Evolutionary conservation across 2,113 vertebrate genomes (phyloP), one percentile per base, ranked within the genome.

Genomic region (Astatoreochromis straeleni): DNA sequence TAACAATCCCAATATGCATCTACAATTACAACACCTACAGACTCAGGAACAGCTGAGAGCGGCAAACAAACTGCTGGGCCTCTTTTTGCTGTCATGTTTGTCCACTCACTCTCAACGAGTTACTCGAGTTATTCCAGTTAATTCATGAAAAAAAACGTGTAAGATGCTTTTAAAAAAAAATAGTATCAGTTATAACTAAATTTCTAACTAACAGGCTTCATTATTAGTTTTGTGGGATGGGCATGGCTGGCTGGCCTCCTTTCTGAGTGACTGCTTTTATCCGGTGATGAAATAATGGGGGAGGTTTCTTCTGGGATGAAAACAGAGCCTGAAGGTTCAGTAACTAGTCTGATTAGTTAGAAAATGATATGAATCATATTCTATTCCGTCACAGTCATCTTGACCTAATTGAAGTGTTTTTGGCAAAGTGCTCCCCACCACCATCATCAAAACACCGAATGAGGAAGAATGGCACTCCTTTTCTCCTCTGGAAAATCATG

Each of bases 91-190:
- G 33, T 70, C 12, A 0, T 4, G 16, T 70, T 70, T 70, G 65
- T 65, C 60, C 60, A 26, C 38, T 42, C 21, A 3, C 65, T 6
- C n/a, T 9, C 21, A 5, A 47, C 21, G 24, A 78, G 42, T 29
- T 75, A 10, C 68, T 45, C 9, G 2, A 73, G 40, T 75, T 11
- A 47, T 19, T 19, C 42, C 14, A 47, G 5, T 47, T 47, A 7
- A 75, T 47, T 47, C 24, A 11, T 11, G 14, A 2, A 75, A 2
- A 5, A 7, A 29, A 16, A 5, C 1, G 0, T 45, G 9, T 19
- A 75, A 75, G 19, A n/a, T 0, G 4, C 60, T 65, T 65, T 1
- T 21, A 21, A 5, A 65, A 65, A 35, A 35, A 63, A 63, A 35
- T 38, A 13, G 4, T 21, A 38, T n/a, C 5, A 16, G 40, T 7